These are phyloP conservation scores for Piaya cayana DNA, from an alignment of 2,113 vertebrate species.

Conservation along the genomic window DNA sequence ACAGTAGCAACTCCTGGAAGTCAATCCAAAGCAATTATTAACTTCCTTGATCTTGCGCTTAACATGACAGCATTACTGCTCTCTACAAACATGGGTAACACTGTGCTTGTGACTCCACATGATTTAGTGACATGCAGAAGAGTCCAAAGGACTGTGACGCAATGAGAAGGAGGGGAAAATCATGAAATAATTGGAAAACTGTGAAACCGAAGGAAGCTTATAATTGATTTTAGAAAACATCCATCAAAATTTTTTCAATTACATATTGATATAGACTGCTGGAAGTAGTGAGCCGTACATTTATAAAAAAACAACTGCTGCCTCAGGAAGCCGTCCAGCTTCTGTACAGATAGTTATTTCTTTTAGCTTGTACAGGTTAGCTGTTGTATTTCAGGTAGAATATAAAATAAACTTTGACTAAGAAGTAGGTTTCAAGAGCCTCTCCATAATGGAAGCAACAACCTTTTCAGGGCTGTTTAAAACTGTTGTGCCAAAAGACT, in stretches of 20 bases:
- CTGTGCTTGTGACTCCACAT: rapidly evolving
- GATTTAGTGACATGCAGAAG: not conserved
- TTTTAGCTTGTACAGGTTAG: not conserved
- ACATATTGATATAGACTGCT: not conserved
- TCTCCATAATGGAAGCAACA: not conserved
- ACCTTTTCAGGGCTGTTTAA: not conserved
- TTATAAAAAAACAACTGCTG: not conserved
- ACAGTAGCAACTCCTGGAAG: not conserved
- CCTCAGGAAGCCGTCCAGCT: not conserved
- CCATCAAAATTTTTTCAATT: not conserved
- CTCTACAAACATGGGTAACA: rapidly evolving
- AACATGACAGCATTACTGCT: not conserved
- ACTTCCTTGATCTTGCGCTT: not conserved
- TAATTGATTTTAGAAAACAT: not conserved
- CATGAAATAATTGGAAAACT: not conserved
- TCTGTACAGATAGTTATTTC: not conserved
- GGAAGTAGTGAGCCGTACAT: not conserved
- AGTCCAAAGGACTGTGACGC: not conserved
- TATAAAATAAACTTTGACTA: not conserved
- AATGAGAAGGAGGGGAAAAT: not conserved
- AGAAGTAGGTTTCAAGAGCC: not conserved
- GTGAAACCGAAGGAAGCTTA: not conserved
- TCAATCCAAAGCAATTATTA: not conserved
- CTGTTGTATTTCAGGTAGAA: not conserved
- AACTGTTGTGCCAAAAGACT: not conserved